Base-by-base conservation (phyloP, 2,113 vertebrate species). In the Prionailurus viverrinus region DNA sequence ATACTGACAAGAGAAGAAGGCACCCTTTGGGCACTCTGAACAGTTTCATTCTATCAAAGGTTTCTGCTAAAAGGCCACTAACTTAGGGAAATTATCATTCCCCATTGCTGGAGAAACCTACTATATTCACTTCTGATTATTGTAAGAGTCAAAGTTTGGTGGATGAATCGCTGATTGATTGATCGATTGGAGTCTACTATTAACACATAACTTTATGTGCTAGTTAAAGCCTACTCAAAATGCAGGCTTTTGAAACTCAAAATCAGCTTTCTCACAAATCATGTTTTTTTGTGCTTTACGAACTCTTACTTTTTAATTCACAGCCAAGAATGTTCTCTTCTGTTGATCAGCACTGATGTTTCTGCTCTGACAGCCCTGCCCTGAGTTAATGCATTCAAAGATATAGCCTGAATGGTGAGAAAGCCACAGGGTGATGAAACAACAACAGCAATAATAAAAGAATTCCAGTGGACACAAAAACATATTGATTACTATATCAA, bases 171-270 rank as follows among this genome's bases (percentile, higher is more conserved):
- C 66, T 21, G 21, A 25, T n/a, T 16, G 48, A 14, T 63, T 23
- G 48, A 48, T 53, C 3, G 21, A 51, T 79, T 51, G 11, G 29
- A 80, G 39, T 68, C 41, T 90, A 23, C 16, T 63, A 7, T 94
- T n/a, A 79, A 55, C 39, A 39, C 19, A 58, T 13, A 88, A 61
- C 14, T 81, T 80, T 81, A 48, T 81, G 18, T 76, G 9, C 55
- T 81, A 81, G 4, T 89, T 71, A 68, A 66, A 95, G 29, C 48
- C 48, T 80, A 48, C 39, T 92, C 19, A 85, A 94, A 76, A 94
- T 29, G 36, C n/a, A 85, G 23, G 25, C 33, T 89, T 93, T 76
- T 48, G 58, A 80, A 92, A 61, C n/a, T 53, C 41, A 69, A 76
- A 96, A 80, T 86, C 45, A 11, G 25, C 45, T 74, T 88, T 73